Evolutionary conservation across 2,113 vertebrate genomes (phyloP).

Genomic region (Egretta garzetta): DNA sequence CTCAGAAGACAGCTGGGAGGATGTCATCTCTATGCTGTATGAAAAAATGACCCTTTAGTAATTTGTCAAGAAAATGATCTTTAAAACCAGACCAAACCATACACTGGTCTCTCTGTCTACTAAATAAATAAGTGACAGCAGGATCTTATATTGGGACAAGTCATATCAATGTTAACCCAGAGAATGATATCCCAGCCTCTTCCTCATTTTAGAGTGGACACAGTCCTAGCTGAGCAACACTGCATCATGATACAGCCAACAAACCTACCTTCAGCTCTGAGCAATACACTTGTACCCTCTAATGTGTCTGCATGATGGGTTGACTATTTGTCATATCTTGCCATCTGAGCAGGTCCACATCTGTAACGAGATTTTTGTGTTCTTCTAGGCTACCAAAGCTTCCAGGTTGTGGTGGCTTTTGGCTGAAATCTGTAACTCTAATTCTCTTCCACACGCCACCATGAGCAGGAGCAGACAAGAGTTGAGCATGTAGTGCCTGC

Average conservation of each 20-base stretch:
- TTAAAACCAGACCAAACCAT: not conserved
- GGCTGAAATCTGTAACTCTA: not conserved
- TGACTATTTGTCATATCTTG: not conserved
- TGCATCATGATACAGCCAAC: fast-evolving
- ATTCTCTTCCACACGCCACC: not conserved
- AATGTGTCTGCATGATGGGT: not conserved
- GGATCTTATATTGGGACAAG: not conserved
- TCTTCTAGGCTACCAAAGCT: not conserved
- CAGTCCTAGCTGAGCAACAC: not conserved
- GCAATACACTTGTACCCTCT: not conserved
- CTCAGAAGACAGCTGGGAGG: not conserved
- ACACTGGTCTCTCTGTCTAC: not conserved
- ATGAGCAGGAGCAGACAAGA: not conserved
- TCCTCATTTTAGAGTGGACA: not conserved
- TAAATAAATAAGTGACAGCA: not conserved
- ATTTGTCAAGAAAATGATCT: not conserved
- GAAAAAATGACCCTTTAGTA: not conserved
- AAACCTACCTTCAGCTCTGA: not conserved
- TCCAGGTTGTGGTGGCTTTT: not conserved
- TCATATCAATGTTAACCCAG: not conserved
- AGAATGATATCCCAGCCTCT: not conserved
- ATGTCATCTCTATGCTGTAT: not conserved
- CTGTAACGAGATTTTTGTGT: not conserved
- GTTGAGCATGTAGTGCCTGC: not conserved
- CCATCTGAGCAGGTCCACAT: not conserved